Evolutionary conservation across 2,888 invertebrate species (phyloP), one percentile per base, ranked within the genome.

Genomic region (Drosophila prolongata): DNA sequence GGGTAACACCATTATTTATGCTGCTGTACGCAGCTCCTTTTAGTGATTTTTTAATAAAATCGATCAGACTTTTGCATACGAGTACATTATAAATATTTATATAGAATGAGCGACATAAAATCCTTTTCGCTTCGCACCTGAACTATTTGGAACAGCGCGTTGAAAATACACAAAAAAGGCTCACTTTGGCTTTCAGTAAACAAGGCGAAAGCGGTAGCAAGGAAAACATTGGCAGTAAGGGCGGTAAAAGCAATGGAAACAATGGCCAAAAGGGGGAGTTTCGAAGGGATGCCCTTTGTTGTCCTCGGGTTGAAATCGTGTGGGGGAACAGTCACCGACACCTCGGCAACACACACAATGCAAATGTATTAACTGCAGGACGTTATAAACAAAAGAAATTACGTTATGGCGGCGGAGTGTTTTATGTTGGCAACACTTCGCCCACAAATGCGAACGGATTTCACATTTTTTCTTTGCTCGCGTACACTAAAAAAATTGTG

Each of bases 311-410:
- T 46, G 65, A 30, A 34, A 16, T 16, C 34, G 55, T 27, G 40
- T 10, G 65, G 62, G 62, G 65, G 62, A 47, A 47, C 40, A 42
- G 35, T 64, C 47, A 11, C 70, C 43, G 16, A 70, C 58, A 68
- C 55, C 65, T 68, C 65, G 38, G 35, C 49, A 13, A 11, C 57
- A 71, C 44, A 70, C 49, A 59, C 64, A 75, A 67, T 60, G 67
- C 74, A 62, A 54, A 47, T 75, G 70, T 78, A 83, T 83, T 77
- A 89, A 87, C 84, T 87, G 87, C 85, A 84, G 88, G 76, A 76
- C 69, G 58, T 71, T 67, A 76, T 80, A 84, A 86, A 89, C 87
- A 89, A 89, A 83, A 78, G 83, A 87, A 84, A 84, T 89, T 83
- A 80, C 87, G 78, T 87, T 87, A 80, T 83, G 84, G 78, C 60